Evolutionary conservation across 2,113 vertebrate species (phyloP).

Genomic region (Podilymbus podiceps): DNA sequence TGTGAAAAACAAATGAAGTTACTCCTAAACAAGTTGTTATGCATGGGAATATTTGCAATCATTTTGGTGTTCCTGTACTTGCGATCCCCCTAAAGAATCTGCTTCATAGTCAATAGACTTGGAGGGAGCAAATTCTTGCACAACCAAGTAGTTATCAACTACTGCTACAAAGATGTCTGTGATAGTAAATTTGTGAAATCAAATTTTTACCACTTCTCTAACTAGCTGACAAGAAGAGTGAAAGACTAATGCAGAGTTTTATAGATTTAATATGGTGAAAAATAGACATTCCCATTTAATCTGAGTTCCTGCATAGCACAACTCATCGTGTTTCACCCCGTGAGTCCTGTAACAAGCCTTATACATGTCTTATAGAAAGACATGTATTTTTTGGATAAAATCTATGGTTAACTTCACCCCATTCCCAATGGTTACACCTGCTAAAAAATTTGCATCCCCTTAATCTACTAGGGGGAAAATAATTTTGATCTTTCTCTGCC

Average conservation of each 20-base stretch:
- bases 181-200: neutral
- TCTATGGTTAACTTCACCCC: neutral
- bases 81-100: neutral
- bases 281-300: neutral
- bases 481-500: neutral
- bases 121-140: neutral
- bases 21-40: neutral
- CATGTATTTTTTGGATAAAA: neutral
- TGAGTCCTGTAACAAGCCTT: neutral
- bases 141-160: neutral
- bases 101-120: neutral
- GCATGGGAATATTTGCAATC: neutral
- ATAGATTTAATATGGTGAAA: neutral
- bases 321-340: neutral
- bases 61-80: neutral
- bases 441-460: neutral
- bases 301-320: neutral
- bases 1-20: neutral
- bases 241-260: neutral
- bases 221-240: constrained; percentile 20
- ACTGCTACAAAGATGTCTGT: neutral
- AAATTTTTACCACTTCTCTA: neutral
- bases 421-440: neutral
- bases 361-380: neutral
- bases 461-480: neutral